A percentile compares a stretch with the other conserved stretches of the same genome.
Conservation (phyloP, 2,113 vertebrate species). For the Numida meleagris region DNA sequence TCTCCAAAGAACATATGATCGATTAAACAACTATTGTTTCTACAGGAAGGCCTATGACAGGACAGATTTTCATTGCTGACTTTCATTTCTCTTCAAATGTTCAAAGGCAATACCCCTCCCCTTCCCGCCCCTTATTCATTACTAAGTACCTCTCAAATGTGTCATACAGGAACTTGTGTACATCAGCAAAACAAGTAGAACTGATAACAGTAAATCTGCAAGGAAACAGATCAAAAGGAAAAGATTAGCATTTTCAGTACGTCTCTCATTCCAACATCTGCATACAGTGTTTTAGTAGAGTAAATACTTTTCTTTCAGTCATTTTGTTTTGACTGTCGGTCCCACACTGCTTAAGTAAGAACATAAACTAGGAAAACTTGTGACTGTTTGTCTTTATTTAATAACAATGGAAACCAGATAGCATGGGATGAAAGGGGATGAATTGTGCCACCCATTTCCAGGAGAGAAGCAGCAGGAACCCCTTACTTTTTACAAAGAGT, state of each 20-base stretch:
- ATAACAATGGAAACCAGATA: not conserved
- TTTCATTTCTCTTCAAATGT: not conserved
- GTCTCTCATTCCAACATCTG: not conserved
- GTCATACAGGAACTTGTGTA: not conserved
- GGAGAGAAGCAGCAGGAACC: not conserved
- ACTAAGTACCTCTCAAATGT: not conserved
- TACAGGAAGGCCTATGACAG: not conserved
- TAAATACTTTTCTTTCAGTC: not conserved
- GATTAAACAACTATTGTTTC: not conserved
- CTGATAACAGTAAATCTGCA: not conserved
- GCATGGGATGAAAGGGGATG: not conserved
- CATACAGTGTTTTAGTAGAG: not conserved
- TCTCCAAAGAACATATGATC: not conserved
- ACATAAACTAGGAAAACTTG: not conserved
- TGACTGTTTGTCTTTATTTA: not conserved
- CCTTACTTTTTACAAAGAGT: not conserved
- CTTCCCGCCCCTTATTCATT: not conserved
- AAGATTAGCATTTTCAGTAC: not conserved
- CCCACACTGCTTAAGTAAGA: not conserved
- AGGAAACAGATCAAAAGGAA: not conserved
- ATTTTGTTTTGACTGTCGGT: not conserved
- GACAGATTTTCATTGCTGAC: not conserved
- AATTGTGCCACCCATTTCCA: not conserved
- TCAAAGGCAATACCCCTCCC: not conserved
- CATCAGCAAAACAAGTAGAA: not conserved